A percentile compares a stretch with the other conserved stretches of the same genome.
phyloP scores from a whole-genome alignment of 1,140 invertebrate species.

The Drosophila malerkotliana region DNA sequence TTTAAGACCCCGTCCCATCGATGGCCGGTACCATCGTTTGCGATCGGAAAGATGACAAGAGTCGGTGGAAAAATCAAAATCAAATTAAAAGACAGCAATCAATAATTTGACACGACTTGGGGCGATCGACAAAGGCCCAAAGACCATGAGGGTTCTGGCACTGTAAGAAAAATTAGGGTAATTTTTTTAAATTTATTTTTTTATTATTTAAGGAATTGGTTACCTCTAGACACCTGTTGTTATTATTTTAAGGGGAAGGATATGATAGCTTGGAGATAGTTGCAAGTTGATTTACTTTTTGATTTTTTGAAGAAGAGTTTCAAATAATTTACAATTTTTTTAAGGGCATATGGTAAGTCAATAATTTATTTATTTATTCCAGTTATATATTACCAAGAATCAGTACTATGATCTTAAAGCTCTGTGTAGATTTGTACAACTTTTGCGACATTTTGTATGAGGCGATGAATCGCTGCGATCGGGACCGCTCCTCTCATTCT shows the following conservation, averaged over 20 bases:
- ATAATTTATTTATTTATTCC: not conserved
- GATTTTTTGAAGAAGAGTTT: not conserved
- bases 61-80: conserved; percentile 66
- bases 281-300: not conserved
- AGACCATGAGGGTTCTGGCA: conserved; percentile 33
- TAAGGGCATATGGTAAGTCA: too few species aligned
- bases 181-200: too few species aligned
- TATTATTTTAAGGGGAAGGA: not conserved
- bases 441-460: conserved; percentile 76
- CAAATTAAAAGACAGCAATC: conserved; percentile 79
- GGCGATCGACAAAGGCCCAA: conserved; percentile 32
- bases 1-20: conserved; percentile 12
- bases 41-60: conserved; percentile 66
- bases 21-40: conserved; percentile 17
- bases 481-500: conserved; percentile 16
- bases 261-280: not conserved
- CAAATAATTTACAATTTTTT: not conserved
- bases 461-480: conserved; percentile 27
- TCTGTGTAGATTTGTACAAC: conserved; percentile 54
- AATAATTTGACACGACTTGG: conserved; percentile 72
- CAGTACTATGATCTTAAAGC: conserved; percentile 6
- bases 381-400: not conserved
- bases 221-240: not conserved
- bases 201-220: too few species aligned
- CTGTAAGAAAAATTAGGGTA: not conserved